Percentiles rank a stretch among this genome's conserved stretches.
phyloP scores from a whole-genome alignment of 2,797 vertebrate species.

The Mormyrus proboscirostris region DNA sequence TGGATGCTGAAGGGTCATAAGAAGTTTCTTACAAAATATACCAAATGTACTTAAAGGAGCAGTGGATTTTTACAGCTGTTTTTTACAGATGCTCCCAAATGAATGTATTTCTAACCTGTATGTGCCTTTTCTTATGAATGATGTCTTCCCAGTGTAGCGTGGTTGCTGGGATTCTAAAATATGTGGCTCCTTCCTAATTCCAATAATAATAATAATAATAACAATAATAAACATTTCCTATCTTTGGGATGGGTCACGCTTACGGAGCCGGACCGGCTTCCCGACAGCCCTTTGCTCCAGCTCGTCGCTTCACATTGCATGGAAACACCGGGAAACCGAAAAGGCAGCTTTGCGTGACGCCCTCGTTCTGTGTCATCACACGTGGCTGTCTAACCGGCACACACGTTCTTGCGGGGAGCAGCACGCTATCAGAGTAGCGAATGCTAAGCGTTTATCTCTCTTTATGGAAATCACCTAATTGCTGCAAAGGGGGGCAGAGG shows the following conservation, averaged over 20 bases:
- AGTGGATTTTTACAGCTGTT: not conserved
- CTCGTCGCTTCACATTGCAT: not conserved
- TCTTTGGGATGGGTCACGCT: not conserved
- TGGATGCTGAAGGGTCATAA: not conserved
- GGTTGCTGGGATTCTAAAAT: not conserved
- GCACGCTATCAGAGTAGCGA: not conserved
- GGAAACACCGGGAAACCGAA: not conserved
- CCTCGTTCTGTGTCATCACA: not conserved
- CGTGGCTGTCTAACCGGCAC: not conserved
- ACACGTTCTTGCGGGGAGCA: slow-evolving; percentile 35
- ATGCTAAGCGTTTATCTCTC: slow-evolving; percentile 8
- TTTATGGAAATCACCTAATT: slow-evolving; percentile 47
- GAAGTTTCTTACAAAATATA: not conserved
- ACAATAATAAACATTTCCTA: not conserved
- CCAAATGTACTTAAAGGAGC: not conserved
- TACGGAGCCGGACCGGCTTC: not conserved
- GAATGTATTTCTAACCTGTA: not conserved
- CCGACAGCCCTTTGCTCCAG: not conserved
- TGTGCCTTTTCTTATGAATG: not conserved
- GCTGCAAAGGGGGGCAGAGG: slow-evolving; percentile 39
- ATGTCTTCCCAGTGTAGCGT: not conserved
- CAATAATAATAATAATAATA: not conserved
- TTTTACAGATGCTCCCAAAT: not conserved
- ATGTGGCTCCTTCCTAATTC: not conserved
- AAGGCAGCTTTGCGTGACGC: not conserved